Conservation (phyloP, 2,113 vertebrate species). For the Labeo catla region DNA sequence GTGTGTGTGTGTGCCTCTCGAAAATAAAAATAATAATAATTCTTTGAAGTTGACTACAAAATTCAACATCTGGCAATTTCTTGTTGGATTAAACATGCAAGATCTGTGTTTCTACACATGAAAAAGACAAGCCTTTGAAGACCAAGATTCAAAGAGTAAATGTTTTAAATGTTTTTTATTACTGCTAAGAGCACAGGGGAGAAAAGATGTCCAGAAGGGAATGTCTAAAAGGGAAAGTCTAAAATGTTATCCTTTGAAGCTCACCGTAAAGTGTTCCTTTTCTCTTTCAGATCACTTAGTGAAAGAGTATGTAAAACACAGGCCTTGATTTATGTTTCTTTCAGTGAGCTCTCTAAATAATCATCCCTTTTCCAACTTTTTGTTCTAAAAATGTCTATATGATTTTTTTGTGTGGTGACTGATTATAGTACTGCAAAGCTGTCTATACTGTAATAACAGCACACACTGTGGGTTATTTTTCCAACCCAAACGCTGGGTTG, state of each 20-base stretch:
- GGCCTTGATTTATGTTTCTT: not conserved
- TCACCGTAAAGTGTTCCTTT: not conserved
- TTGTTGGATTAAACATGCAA: not conserved
- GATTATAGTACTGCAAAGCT: not conserved
- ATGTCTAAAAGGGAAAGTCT: not conserved
- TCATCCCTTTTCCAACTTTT: not conserved
- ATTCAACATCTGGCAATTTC: not conserved
- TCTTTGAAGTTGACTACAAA: not conserved
- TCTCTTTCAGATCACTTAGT: not conserved
- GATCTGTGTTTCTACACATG: not conserved
- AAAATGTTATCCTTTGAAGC: not conserved
- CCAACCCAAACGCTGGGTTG: not conserved
- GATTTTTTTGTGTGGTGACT: not conserved
- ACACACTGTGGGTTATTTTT: not conserved
- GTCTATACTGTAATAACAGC: not conserved
- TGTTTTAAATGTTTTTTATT: constrained; percentile 4
- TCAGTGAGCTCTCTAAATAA: not conserved
- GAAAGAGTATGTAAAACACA: not conserved
- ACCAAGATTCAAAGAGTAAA: not conserved
- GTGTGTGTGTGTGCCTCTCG: not conserved
- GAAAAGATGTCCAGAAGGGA: not conserved
- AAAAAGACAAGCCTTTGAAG: constrained; percentile 16
- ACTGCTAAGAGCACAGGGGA: not conserved
- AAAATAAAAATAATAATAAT: not conserved
- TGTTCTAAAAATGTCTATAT: not conserved